Evolutionary conservation across 1,140 invertebrate species (phyloP), one percentile per base, ranked within the genome.

Genomic region (Andrena cerasifolii): DNA sequence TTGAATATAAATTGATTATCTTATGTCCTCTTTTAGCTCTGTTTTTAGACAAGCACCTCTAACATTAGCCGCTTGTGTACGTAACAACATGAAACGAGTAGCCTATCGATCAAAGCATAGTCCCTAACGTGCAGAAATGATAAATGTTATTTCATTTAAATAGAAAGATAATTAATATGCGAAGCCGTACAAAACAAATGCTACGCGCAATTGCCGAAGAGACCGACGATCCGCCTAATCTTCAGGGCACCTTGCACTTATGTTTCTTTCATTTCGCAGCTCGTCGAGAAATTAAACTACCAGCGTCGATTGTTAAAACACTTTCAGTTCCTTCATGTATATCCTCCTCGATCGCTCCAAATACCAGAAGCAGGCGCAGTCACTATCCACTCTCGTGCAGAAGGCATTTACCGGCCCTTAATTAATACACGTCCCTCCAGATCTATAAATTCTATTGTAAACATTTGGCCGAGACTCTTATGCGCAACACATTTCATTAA

Each of bases 51-150:
- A 10, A 77, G 51, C 61, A 75, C 45, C 77, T 33, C 31, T 54
- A 66, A 49, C 18, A 67, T 40, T 76, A 85, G 43, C 36, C 73
- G 77, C 70, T 72, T 33, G 40, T 49, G 14, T 58, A 70, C 77
- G 74, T 78, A 78, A 71, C 51, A 36, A 56, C 75, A 61, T 16
- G 3, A 62, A 70, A 73, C n/a, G 56, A 73, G 43, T 49, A 66
- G 66, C 58, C 59, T 51, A 56, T 10, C 8, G 36, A 16, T 70
- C 28, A 21, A 31, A 79, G 10, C 18, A 12, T 26, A 47, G 36
- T 70, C 18, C n/a, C 54, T 53, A 21, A n/a, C 31, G 51, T 5
- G 36, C 12, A 21, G 24, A 36, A 51, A 40, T 31, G 43, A 33
- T n/a, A 62, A 36, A 14, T 47, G 2, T 79, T 62, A 49, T 7